Conservation (phyloP, 2,113 vertebrate genomes). For the Rutilus rutilus region DNA sequence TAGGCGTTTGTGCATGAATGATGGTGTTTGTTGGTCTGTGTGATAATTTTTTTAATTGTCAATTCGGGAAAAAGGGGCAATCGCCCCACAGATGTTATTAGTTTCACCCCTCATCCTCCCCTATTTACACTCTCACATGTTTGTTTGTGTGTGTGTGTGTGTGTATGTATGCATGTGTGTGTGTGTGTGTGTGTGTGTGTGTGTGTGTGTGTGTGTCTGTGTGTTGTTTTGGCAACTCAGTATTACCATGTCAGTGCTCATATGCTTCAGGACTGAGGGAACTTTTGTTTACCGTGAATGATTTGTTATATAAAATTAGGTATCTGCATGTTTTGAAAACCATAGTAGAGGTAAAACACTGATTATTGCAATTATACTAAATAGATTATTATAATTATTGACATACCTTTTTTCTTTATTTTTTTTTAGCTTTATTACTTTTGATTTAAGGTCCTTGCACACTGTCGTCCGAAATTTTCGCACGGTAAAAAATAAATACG, state of each 20-base stretch:
- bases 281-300: neutral
- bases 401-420: too few species aligned
- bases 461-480: too few species aligned
- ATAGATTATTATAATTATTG: neutral
- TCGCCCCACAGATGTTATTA: constrained; percentile 11
- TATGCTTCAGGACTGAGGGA: neutral
- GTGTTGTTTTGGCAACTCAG: too few species aligned
- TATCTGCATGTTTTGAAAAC: neutral
- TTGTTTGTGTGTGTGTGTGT: neutral
- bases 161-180: too few species aligned
- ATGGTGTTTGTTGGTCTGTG: neutral
- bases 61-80: constrained; percentile 14
- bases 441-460: too few species aligned
- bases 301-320: neutral
- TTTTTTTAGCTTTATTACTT: neutral
- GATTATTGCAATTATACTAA: neutral
- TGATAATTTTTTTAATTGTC: constrained; percentile 31
- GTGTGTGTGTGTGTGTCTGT: neutral
- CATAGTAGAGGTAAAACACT: neutral
- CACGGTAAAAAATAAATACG: too few species aligned
- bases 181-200: neutral
- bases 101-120: neutral
- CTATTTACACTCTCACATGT: neutral
- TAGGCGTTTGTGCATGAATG: neutral
- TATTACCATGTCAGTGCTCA: neutral